Evolutionary conservation across 1,140 invertebrate genomes (phyloP), one percentile per base, ranked within the genome.

Genomic region (Ruditapes philippinarum): DNA sequence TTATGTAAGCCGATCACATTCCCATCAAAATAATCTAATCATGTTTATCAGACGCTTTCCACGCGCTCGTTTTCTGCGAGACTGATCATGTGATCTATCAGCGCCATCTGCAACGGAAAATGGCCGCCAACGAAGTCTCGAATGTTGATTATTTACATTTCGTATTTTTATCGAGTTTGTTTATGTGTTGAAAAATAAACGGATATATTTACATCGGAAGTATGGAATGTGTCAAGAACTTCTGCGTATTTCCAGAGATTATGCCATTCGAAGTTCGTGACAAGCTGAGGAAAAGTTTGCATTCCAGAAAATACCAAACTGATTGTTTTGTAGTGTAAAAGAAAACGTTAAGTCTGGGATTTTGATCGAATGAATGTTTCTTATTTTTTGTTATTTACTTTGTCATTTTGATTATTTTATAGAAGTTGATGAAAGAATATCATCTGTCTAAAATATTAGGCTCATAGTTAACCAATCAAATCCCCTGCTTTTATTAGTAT

Each of bases 121-220:
- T 88, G 85, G 85, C 85, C 85, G 73, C 85, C 85, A 88, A 88
- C 85, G 85, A 68, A 65, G 85, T 74, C 51, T 31, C 45, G 45
- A 45, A 36, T 54, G 42, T 57, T 79, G 51, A 62, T 70, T 79
- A 54, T 78, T 88, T 79, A 65, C 22, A 65, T 51, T 62, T 31
- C 45, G 60, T 62, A 9, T 57, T 79, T 76, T 88, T 88, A 80
- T 80, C 85, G 51, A 88, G 51, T 80, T 88, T 88, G 76, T 88
- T 88, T 88, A 88, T 88, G 85, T 88, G 85, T 88, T 88, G 85
- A 88, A 88, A 88, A 88, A 88, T 88, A 88, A 88, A 88, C 73
- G 60, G n/a, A 65, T 62, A 65, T 88, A 73, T 80, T 68, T 80
- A 79, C 74, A 79, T 78, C 70, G 40, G 49, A 65, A 73, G 68